Conservation (phyloP, 1,140 invertebrate species). For the Tribolium castaneum region DNA sequence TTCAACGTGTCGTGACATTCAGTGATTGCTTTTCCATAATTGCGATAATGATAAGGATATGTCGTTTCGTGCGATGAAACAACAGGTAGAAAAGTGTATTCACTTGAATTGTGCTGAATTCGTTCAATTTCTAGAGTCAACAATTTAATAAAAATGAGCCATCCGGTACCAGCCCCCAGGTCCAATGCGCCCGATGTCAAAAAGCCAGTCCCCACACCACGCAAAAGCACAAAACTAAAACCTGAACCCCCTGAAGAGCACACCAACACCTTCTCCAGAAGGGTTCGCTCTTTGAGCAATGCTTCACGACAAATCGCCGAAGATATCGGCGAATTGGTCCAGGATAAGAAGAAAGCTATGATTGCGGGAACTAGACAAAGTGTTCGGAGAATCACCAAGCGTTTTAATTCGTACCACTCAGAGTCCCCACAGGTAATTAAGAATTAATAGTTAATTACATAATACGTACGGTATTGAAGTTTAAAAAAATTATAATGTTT, state of each 20-base stretch:
- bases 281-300: slow-evolving; percentile 60
- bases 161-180: slow-evolving; percentile 52
- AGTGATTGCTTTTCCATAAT: neutral
- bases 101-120: neutral
- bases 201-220: slow-evolving; percentile 55
- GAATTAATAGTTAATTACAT: no score
- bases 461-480: no score
- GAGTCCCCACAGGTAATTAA: slow-evolving; percentile 41
- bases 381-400: slow-evolving; percentile 62
- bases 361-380: slow-evolving; percentile 67
- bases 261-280: slow-evolving; percentile 44
- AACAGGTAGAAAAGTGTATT: neutral
- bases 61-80: neutral
- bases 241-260: slow-evolving; percentile 20
- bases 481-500: no score
- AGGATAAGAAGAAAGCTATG: slow-evolving; percentile 66
- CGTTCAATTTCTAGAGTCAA: neutral
- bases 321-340: slow-evolving; percentile 66
- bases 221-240: slow-evolving; percentile 33
- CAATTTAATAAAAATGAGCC: slow-evolving; percentile 47
- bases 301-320: slow-evolving; percentile 66
- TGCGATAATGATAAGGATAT: neutral
- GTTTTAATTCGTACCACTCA: slow-evolving; percentile 59
- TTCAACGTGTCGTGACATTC: neutral
- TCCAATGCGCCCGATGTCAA: slow-evolving; percentile 43